Conservation (phyloP, 1,140 invertebrate species). For the Amphibalanus amphitrite region DNA sequence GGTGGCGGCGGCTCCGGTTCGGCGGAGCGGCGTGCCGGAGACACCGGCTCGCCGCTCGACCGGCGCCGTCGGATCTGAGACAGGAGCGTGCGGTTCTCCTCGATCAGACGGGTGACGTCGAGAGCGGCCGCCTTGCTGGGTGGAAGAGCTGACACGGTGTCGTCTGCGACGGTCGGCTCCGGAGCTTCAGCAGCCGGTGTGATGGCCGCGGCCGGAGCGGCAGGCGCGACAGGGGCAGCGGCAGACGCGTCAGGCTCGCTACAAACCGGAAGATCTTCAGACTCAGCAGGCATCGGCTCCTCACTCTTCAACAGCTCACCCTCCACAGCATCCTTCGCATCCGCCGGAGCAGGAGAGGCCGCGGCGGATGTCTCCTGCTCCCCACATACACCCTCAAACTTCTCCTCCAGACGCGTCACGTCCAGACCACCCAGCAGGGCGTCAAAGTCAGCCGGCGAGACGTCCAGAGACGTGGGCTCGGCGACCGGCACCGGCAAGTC, state of each 20-base stretch:
- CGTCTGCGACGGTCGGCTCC: background rate
- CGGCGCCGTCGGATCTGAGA: background rate
- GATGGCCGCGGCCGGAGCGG: no score
- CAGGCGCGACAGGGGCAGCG: background rate
- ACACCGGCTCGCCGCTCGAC: background rate
- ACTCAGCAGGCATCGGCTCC: background rate
- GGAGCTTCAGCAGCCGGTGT: no score
- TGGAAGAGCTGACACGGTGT: no score
- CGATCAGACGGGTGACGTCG: background rate
- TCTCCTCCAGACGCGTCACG: background rate
- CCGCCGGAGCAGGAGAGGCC: no score
- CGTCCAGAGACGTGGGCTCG: background rate
- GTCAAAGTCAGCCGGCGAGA: background rate
- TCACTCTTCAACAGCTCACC: no score
- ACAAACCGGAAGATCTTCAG: no score
- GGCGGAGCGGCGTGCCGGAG: no score
- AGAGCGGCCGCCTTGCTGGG: no score
- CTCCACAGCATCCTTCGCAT: no score
- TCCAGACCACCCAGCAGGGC: background rate
- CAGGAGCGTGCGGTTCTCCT: background rate
- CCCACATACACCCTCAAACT: background rate
- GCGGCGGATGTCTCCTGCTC: background rate
- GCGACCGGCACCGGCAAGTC: no score
- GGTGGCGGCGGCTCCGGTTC: background rate
- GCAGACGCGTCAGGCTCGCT: background rate